Evolutionary conservation across 2,797 vertebrate genomes (phyloP).

Genomic region (Acrossocheilus wenchowensis): DNA sequence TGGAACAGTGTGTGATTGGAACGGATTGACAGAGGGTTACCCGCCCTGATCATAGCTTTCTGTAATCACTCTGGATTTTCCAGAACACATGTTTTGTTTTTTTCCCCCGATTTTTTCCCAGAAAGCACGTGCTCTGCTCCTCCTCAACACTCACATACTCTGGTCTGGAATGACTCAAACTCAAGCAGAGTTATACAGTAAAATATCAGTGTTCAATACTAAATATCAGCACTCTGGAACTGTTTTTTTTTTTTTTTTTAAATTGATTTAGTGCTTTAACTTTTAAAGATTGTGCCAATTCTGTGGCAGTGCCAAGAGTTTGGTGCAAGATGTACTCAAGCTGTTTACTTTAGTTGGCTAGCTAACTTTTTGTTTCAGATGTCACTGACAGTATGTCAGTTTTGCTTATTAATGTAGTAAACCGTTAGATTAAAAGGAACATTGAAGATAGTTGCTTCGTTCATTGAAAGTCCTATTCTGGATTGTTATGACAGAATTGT

Average conservation of each 20-base stretch:
- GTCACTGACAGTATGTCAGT: not conserved
- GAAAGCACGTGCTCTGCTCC: not conserved
- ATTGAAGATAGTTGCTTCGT: slow-evolving; percentile 14
- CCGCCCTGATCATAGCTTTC: not conserved
- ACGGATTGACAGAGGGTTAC: not conserved
- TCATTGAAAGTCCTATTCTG: slow-evolving; percentile 1
- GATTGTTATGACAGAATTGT: slow-evolving; percentile 55
- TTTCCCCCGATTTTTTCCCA: not conserved
- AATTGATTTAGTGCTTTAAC: not conserved
- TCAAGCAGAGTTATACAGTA: not conserved
- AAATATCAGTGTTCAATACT: not conserved
- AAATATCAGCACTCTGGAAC: not conserved
- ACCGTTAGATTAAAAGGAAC: slow-evolving; percentile 1
- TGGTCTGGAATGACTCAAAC: not conserved
- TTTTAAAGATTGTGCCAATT: not conserved
- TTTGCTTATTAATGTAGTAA: slow-evolving; percentile 15
- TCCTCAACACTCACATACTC: not conserved
- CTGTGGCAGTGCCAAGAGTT: not conserved
- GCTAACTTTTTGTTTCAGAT: slow-evolving; percentile 14
- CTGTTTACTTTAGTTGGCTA: slow-evolving; percentile 6
- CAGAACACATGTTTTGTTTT: not conserved
- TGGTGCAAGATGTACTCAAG: not conserved
- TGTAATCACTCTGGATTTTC: slow-evolving; percentile 15
- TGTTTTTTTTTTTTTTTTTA: not conserved
- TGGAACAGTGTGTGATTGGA: not conserved